Percentiles rank a stretch among this genome's conserved stretches.
phyloP scores from a whole-genome alignment of 2,888 invertebrate genomes.

The Ectropis crepuscularia region DNA sequence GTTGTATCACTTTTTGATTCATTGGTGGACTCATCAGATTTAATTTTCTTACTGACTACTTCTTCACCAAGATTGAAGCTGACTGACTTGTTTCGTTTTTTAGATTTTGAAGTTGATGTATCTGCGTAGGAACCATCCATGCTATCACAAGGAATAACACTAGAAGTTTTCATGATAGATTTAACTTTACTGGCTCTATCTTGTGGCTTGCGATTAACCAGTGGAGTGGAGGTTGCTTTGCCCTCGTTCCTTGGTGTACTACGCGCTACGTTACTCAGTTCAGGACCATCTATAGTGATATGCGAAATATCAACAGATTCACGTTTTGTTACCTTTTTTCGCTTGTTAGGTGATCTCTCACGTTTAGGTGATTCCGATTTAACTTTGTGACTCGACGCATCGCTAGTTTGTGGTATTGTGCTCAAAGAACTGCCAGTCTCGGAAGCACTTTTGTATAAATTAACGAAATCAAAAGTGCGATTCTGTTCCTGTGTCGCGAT shows the following conservation, averaged over 20 bases:
- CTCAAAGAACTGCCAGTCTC: conserved; percentile 49
- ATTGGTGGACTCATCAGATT: conserved; percentile 57
- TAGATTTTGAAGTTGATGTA: conserved; percentile 51
- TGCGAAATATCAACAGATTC: conserved; percentile 50
- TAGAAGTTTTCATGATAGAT: conserved; percentile 63
- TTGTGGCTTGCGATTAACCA: conserved; percentile 27
- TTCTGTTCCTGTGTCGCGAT: conserved; percentile 48
- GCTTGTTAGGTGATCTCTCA: conserved; percentile 52
- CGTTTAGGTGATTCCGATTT: conserved; percentile 44
- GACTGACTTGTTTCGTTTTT: conserved; percentile 76
- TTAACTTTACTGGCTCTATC: conserved; percentile 49
- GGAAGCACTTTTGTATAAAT: conserved; percentile 61
- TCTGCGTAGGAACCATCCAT: conserved; percentile 44
- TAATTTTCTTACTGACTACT: conserved; percentile 63
- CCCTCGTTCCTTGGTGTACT: conserved; percentile 42
- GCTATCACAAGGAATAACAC: conserved; percentile 41
- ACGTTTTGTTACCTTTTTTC: conserved; percentile 52
- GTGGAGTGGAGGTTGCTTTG: conserved; percentile 59
- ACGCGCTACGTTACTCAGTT: conserved; percentile 36
- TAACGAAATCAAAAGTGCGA: conserved; percentile 63
- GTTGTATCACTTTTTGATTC: conserved; percentile 33
- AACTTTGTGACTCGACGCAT: conserved; percentile 38
- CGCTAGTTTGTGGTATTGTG: conserved; percentile 37
- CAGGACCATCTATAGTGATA: conserved; percentile 55
- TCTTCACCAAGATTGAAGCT: conserved; percentile 73